Conservation (phyloP, 2,113 vertebrate species). For the Garra rufa region DNA sequence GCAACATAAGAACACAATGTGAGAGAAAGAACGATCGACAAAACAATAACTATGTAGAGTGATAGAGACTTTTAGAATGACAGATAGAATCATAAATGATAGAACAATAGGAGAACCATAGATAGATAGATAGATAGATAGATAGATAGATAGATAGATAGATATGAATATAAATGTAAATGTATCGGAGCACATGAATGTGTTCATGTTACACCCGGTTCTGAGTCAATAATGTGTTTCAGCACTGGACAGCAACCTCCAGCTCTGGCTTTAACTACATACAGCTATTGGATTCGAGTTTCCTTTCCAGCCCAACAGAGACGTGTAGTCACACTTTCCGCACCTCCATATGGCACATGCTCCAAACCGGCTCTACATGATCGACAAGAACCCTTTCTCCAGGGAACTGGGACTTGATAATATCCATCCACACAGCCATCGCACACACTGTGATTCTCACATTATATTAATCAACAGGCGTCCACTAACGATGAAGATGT, state of each 20-base stretch:
- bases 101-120: too few relatives aligned
- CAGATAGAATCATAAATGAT: too few relatives aligned
- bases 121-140: neutral
- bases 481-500: conserved; percentile 28
- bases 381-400: neutral
- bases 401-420: neutral
- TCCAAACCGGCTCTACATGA: neutral
- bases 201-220: neutral
- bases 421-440: neutral
- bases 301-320: neutral
- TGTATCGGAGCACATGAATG: too few relatives aligned
- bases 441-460: conserved; percentile 4
- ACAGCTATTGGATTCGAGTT: neutral
- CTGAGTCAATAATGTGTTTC: neutral
- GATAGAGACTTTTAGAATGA: neutral
- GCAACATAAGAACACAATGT: neutral
- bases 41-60: neutral
- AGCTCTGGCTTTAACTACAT: neutral
- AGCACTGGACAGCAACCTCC: conserved; percentile 45
- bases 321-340: neutral
- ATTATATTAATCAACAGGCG: conserved; percentile 19
- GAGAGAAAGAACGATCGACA: neutral
- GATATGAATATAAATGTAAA: too few relatives aligned
- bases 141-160: neutral
- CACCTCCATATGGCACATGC: neutral